Evolutionary conservation across 2,797 vertebrate species (phyloP), one percentile per base, ranked within the genome.

Genomic region (Anisognathus igniventris): DNA sequence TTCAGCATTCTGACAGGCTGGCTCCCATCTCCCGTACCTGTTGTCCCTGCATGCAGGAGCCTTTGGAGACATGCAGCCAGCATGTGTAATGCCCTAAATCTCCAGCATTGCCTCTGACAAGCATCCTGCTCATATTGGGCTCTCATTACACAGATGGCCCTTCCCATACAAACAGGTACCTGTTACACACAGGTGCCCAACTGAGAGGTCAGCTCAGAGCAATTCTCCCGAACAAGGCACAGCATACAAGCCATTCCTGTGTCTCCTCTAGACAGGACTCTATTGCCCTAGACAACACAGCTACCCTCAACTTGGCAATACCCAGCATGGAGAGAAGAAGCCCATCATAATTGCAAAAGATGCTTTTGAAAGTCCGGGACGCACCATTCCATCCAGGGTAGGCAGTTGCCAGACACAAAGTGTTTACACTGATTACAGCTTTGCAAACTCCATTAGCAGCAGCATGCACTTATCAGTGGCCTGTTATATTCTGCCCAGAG

Each of bases 61-160:
- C 24, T 64, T 33, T 33, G 67, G 56, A 18, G 19, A 39, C 30
- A 15, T 3, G 16, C 27, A 85, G 39, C 25, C 5, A 3, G 37
- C 21, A 51, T 0, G 0, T 10, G 5, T 16, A 60, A 60, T 25
- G 7, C 31, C 44, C 62, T 35, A 12, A 10, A 42, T 33, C 20
- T 76, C 47, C 58, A 68, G 31, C 44, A 48, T 1, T 10, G 60
- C 53, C 54, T 79, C 65, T 68, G 47, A 68, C 58, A 78, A 39
- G 15, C 2, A 4, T 35, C 65, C 56, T 64, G 14, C 25, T 53
- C 33, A 3, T 31, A 56, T 10, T 31, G 8, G 44, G 53, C 48
- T 66, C 27, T 47, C 25, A 22, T 33, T 20, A 20, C 3, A 3
- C 20, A 45, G 17, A 20, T 13, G 12, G 37, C 31, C 74, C 31